Conservation (phyloP, 37 sponge, comb jelly and placozoan genomes). For the Halichondria panicea region DNA sequence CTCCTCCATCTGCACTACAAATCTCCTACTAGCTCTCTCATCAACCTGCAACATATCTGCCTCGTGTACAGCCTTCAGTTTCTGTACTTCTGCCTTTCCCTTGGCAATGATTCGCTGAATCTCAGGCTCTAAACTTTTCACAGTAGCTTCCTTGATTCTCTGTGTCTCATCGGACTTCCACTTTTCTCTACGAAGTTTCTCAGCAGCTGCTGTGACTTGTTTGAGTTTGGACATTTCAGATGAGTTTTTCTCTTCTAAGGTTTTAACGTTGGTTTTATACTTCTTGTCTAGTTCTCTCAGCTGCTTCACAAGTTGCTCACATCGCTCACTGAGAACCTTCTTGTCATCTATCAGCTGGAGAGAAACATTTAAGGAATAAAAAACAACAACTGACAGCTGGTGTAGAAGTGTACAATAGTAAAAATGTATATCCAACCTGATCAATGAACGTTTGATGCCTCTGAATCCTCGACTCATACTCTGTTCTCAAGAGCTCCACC, state of each 20-base stretch:
- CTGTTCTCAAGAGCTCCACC: constrained; percentile 75
- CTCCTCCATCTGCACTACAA: constrained; percentile 88
- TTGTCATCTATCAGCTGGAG: constrained; percentile 90
- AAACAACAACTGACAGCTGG: too few species aligned
- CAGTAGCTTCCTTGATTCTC: constrained; percentile 92
- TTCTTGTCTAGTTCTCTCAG: constrained; percentile 75
- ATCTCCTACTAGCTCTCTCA: constrained; percentile 86
- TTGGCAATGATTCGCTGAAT: constrained; percentile 92
- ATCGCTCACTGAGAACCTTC: constrained; percentile 80
- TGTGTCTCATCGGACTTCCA: constrained; percentile 85
- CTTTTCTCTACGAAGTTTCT: constrained; percentile 81
- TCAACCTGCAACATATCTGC: constrained; percentile 87
- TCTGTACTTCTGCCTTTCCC: constrained; percentile 90
- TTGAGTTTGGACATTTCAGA: constrained; percentile 75
- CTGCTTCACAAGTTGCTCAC: constrained; percentile 78
- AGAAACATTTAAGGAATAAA: too few species aligned
- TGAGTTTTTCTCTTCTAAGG: constrained; percentile 71
- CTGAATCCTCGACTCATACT: constrained; percentile 86
- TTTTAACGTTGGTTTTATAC: constrained; percentile 65
- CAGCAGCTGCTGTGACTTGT: constrained; percentile 75
- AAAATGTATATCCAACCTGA: constrained; percentile 52
- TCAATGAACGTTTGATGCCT: constrained; percentile 90
- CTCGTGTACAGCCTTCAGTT: constrained; percentile 80
- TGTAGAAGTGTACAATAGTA: too few species aligned
- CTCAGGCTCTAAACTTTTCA: constrained; percentile 94